Evolutionary conservation across 92 coral and sea anemone species (phyloP), one percentile per base, ranked within the genome.

Genomic region (Muricea muricata): DNA sequence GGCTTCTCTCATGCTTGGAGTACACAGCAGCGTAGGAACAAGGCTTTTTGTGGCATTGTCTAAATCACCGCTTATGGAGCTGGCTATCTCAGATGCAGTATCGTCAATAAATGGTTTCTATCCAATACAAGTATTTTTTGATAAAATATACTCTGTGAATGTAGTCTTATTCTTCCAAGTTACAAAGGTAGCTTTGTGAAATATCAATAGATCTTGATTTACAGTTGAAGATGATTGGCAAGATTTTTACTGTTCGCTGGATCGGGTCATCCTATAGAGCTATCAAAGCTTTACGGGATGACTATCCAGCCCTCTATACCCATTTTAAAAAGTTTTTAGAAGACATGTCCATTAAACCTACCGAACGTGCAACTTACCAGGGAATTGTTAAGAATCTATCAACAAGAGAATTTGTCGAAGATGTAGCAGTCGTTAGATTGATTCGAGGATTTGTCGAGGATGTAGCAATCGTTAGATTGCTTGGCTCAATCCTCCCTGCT

Each of bases 71-170:
- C 61, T 25, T 54, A 54, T n/a, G n/a, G 61, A 54, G n/a, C n/a
- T 54, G 61, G 61, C 61, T 54, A 54, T 54, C 61, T 54, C 61
- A 7, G 61, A 54, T 14, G 61, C 61, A 54, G 61, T 54, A 54
- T 18, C 20, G n/a, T 54, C 61, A 54, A 14, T 54, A 7, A 14
- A 54, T 54, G 61, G 61, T 25, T 54, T 54, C 61, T 54, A 54
- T 54, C 12, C 61, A 7, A 54, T 54, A 54, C 61, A 54, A 54
- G n/a, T 25, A 7, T 54, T 54, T 3, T 54, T 54, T 14, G 61
- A 54, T 14, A 54, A 54, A 7, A 54, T 54, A 7, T 54, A 54
- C 20, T 54, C 61, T 54, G 61, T 54, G n/a, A n/a, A n/a, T n/a
- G n/a, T 54, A 54, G 7, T 14, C 61, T 18, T 54, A 54, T 1